Evolutionary conservation across 1,140 invertebrate species (phyloP).

Genomic region (Macrobrachium nipponense): DNA sequence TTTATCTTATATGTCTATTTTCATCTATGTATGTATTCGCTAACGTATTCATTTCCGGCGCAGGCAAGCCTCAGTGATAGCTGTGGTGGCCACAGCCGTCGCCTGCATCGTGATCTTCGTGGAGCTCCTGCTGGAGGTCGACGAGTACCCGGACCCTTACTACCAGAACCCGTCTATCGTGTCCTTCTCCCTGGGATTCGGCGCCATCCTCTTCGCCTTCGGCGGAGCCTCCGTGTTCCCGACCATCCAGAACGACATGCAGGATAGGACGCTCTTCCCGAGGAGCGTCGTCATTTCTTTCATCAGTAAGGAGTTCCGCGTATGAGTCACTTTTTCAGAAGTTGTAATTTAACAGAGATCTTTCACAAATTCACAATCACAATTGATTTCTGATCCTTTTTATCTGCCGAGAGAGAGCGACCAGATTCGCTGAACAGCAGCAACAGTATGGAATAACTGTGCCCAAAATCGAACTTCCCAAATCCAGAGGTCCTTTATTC

Average conservation of each 20-base stretch:
- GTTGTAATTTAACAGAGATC: too few relatives aligned
- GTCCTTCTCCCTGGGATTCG: conserved; percentile 76
- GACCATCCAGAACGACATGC: conserved; percentile 77
- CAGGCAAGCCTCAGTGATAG: conserved; percentile 72
- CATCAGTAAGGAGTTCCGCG: conserved; percentile 16
- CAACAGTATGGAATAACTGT: too few relatives aligned
- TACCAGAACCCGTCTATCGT: conserved; percentile 64
- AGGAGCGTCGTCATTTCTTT: conserved; percentile 63
- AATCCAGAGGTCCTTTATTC: too few relatives aligned
- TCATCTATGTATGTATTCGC: conserved; percentile 1
- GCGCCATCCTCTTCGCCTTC: conserved; percentile 77
- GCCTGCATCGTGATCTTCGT: conserved; percentile 75
- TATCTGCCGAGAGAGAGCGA: too few relatives aligned
- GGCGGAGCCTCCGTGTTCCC: conserved; percentile 79
- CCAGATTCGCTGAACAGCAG: too few relatives aligned
- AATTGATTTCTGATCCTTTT: too few relatives aligned
- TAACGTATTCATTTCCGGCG: background rate
- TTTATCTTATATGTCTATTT: background rate
- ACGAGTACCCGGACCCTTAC: conserved; percentile 16
- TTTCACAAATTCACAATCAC: too few relatives aligned
- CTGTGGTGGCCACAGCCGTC: conserved; percentile 72
- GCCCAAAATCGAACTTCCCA: too few relatives aligned
- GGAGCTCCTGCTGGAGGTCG: conserved; percentile 70
- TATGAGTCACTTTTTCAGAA: too few relatives aligned
- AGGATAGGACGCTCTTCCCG: conserved; percentile 65